Percentiles rank a stretch among this genome's conserved stretches.
These are phyloP conservation scores for Capitella teleta DNA, from an alignment of 1,140 invertebrate species.

Conservation along the genomic window DNA sequence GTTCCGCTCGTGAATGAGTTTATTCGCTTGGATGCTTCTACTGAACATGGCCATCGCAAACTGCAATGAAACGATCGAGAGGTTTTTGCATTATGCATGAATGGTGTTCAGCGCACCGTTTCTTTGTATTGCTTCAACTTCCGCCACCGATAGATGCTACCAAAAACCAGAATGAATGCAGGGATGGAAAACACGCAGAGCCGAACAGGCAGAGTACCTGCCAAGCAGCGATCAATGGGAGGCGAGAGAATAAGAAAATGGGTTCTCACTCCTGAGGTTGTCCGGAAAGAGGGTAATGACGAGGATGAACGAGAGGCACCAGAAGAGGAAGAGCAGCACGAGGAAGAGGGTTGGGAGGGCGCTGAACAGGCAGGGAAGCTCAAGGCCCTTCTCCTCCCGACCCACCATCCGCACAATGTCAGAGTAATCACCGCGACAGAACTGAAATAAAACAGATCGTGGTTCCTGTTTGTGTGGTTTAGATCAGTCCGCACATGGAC, in stretches of 20 bases:
- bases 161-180: constrained; percentile 4
- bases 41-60: constrained; percentile 5
- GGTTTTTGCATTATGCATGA: background rate
- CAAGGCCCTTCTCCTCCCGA: constrained; percentile 3
- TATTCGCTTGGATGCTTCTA: background rate
- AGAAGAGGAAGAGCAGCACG: constrained; percentile 16
- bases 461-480: background rate
- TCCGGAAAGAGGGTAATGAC: constrained; percentile 17
- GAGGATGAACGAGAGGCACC: constrained; percentile 20
- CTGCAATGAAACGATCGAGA: background rate
- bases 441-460: constrained; percentile 3
- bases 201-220: constrained; percentile 9
- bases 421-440: constrained; percentile 11
- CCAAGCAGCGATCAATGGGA: no score
- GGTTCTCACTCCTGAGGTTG: constrained; percentile 15
- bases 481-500: constrained; percentile 18
- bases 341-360: constrained; percentile 15
- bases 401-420: constrained; percentile 13
- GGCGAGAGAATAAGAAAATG: no score
- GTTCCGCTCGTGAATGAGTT: background rate
- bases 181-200: constrained; percentile 10
- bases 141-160: constrained; percentile 6
- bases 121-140: constrained; percentile 5
- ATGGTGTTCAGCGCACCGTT: background rate
- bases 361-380: constrained; percentile 13